Percentiles rank a stretch among this genome's conserved stretches.
Evolutionary conservation across 1,140 invertebrate species (phyloP).

Genomic region (Bombus ignitus): DNA sequence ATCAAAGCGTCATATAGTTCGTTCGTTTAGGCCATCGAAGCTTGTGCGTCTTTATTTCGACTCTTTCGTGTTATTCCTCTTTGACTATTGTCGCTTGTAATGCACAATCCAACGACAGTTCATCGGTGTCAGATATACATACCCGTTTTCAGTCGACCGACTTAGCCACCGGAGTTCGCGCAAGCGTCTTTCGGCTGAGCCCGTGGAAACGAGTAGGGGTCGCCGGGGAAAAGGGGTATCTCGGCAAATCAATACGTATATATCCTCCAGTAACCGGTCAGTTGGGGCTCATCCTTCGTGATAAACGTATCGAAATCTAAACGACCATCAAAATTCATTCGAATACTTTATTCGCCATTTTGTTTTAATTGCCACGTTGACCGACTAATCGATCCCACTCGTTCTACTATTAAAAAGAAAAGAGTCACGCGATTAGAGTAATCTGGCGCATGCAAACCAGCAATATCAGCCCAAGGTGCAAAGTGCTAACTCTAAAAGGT

Average conservation of each 20-base stretch:
- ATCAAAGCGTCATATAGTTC: not conserved
- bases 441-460: not conserved
- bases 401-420: not conserved
- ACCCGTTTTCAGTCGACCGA: conserved; percentile 64
- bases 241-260: conserved; percentile 80
- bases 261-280: conserved; percentile 77
- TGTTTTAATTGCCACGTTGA: not conserved
- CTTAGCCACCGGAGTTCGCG: conserved; percentile 60
- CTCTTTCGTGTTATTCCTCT: conserved; percentile 25
- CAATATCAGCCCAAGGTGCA: conserved; percentile 14
- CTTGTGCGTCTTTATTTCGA: not conserved
- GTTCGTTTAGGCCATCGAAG: conserved; percentile 32
- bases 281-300: conserved; percentile 76
- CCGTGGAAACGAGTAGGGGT: conserved; percentile 7
- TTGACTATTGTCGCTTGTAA: not conserved
- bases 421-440: not conserved
- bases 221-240: conserved; percentile 41
- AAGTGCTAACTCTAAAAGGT: conserved; percentile 63
- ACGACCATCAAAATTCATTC: not conserved
- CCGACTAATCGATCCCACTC: not conserved
- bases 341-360: not conserved
- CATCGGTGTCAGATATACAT: conserved; percentile 53
- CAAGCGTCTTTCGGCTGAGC: conserved; percentile 48
- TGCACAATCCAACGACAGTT: conserved; percentile 49
- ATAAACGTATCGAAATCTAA: conserved; percentile 52